phyloP scores from a whole-genome alignment of 2,888 invertebrate genomes.

The Bimastos eiseni region DNA sequence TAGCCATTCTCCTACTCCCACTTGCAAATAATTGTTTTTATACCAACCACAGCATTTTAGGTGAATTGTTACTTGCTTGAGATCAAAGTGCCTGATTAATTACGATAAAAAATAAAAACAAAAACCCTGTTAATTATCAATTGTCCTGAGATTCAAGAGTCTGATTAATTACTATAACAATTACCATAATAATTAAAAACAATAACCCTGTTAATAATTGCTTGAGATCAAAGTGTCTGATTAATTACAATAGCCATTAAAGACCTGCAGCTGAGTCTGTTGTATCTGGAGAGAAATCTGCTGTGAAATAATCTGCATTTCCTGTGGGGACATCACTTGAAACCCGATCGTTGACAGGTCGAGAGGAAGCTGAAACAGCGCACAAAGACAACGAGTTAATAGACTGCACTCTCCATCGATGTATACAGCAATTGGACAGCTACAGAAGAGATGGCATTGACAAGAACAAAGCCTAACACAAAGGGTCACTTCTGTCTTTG shows the following conservation, averaged over 20 bases:
- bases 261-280: conserved; percentile 36
- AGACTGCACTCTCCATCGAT: too few relatives aligned
- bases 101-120: not conserved
- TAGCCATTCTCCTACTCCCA: not conserved
- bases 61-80: too few relatives aligned
- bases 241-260: not conserved
- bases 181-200: too few relatives aligned
- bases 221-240: not conserved
- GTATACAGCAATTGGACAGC: not conserved
- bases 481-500: not conserved
- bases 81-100: not conserved
- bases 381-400: not conserved
- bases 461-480: not conserved
- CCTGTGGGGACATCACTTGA: conserved; percentile 24
- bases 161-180: not conserved
- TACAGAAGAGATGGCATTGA: not conserved
- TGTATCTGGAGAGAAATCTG: conserved; percentile 35
- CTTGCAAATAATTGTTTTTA: not conserved
- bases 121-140: too few relatives aligned
- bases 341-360: conserved; percentile 30
- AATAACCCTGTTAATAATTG: too few relatives aligned
- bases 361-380: conserved; percentile 26
- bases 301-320: conserved; percentile 29
- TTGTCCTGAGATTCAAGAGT: not conserved
- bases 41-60: not conserved